These are phyloP conservation scores for Ochlodes sylvanus DNA, from an alignment of 2,888 invertebrate species.

Conservation along the genomic window DNA sequence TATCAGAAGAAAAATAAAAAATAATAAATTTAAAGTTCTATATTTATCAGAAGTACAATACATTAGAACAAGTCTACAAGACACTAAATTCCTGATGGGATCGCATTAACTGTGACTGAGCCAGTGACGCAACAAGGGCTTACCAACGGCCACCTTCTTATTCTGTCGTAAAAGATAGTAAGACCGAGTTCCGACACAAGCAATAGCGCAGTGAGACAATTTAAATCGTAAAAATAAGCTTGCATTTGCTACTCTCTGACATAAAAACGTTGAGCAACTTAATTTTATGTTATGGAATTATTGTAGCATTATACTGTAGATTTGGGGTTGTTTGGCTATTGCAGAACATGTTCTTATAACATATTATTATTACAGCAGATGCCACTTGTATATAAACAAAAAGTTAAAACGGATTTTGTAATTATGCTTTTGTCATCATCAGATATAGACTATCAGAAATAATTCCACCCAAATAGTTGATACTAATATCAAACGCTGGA, in stretches of 20 bases:
- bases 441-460: too few relatives aligned
- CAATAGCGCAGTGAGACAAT: constrained; percentile 4
- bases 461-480: too few relatives aligned
- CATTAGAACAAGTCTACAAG: constrained; percentile 3
- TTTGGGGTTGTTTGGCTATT: too few relatives aligned
- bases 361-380: too few relatives aligned
- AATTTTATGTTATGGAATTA: not conserved
- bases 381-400: too few relatives aligned
- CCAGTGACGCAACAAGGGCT: constrained; percentile 25
- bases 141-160: constrained; percentile 13
- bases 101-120: constrained; percentile 22
- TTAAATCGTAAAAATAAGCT: constrained; percentile 11
- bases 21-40: too few relatives aligned
- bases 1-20: not conserved
- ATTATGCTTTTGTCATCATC: too few relatives aligned
- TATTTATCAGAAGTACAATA: not conserved
- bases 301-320: too few relatives aligned
- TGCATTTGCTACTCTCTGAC: not conserved
- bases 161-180: constrained; percentile 23
- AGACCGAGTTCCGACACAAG: constrained; percentile 9
- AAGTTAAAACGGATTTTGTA: too few relatives aligned
- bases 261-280: not conserved
- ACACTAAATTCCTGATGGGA: constrained; percentile 6
- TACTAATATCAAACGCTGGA: too few relatives aligned
- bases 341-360: too few relatives aligned